phyloP scores from a whole-genome alignment of 2,113 vertebrate species.

The Aptenodytes patagonicus region DNA sequence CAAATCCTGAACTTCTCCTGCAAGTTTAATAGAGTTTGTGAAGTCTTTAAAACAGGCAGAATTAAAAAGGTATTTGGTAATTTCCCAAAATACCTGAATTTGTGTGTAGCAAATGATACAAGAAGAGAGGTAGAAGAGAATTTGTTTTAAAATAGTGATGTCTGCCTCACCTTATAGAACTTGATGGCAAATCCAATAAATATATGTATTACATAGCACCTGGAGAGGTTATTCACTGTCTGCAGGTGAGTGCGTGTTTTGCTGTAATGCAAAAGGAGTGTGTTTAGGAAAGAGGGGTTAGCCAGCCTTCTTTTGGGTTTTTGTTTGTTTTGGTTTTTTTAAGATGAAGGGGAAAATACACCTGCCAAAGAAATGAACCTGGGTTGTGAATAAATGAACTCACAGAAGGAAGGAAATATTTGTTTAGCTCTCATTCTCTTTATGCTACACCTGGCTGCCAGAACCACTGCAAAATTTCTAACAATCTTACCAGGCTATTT shows the following conservation, averaged over 20 bases:
- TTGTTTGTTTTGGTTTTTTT: neutral
- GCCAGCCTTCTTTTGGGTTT: neutral
- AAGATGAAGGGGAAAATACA: neutral
- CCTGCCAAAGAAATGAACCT: conserved; percentile 50
- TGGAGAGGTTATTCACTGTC: neutral
- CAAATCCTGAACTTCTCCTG: neutral
- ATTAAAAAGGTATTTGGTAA: neutral
- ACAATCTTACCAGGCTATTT: conserved; percentile 61
- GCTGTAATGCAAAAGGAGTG: neutral
- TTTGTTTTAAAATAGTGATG: neutral
- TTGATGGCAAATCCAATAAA: neutral
- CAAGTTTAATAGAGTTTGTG: neutral
- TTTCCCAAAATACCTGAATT: neutral
- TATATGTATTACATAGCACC: neutral
- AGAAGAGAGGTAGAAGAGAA: neutral
- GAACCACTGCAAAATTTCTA: conserved; percentile 49
- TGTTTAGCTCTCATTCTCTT: conserved; percentile 55
- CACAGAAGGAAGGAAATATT: conserved; percentile 41
- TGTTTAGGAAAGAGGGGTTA: neutral
- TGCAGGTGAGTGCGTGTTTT: neutral
- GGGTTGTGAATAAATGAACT: conserved; percentile 14
- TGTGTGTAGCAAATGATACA: neutral
- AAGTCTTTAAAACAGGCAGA: neutral
- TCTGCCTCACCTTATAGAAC: neutral
- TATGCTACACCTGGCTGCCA: conserved; percentile 56